Evolutionary conservation across 2,113 vertebrate genomes (phyloP), one percentile per base, ranked within the genome.

Genomic region (Oenanthe oenanthe): DNA sequence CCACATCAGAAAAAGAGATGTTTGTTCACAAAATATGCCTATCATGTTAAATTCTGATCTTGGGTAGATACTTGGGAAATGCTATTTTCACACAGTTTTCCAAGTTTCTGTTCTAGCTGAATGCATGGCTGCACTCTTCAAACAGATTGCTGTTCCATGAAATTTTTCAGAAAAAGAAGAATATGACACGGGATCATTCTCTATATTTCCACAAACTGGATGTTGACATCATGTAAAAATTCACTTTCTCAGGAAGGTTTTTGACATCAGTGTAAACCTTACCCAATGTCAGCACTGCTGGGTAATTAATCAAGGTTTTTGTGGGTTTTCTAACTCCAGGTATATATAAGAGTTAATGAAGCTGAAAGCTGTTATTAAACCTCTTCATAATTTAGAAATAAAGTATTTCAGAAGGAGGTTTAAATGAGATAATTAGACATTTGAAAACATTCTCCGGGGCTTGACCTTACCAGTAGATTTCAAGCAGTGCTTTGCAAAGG

Each of bases 331-430:
- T 62, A 47, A 66, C 91, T 96, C 53, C 54, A 87, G 81, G 66
- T 82, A 48, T 43, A 66, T 31, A 70, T 92, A 94, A 38, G 40
- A 91, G 73, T 91, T 96, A 93, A 97, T 88, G 87, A 96, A 97
- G 87, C 87, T 81, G 68, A 85, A 96, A 96, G 86, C 74, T 95
- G 43, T 91, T 95, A 96, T 95, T 96, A 97, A 97, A 82, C 29
- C 54, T 95, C 93, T 96, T 95, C 67, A 91, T 94, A 92, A 97
- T 78, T 95, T 93, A 92, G 78, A 78, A 96, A 94, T 85, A 72
- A 90, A 88, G 65, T 76, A 51, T 79, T 92, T 82, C 72, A 89
- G 61, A 87, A 57, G 45, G 66, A 72, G 31, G 32, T 88, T 97
- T 95, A 86, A 96, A 92, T 81, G 56, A 91, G 60, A 77, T 95